phyloP scores from a whole-genome alignment of 2,113 vertebrate species.

The Siniperca chuatsi region DNA sequence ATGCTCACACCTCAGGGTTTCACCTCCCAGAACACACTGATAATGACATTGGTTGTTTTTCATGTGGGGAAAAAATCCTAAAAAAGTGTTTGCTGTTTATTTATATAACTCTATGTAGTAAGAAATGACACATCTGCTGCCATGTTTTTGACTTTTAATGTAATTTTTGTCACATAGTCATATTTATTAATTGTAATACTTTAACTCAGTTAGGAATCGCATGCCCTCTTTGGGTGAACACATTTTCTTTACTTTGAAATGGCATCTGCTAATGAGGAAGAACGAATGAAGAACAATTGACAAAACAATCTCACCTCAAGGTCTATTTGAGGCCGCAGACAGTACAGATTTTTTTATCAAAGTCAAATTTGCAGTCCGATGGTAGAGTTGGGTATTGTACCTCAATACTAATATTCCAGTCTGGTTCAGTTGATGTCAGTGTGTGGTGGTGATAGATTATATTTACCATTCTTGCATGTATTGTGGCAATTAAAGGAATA shows the following conservation, averaged over 20 bases:
- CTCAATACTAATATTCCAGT: too few species aligned
- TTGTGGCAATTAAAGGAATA: too few species aligned
- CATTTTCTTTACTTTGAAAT: neutral
- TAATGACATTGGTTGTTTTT: neutral
- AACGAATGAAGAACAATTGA: neutral
- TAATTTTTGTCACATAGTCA: neutral
- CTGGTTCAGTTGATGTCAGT: too few species aligned
- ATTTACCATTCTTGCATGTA: too few species aligned
- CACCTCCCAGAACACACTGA: conserved; percentile 31
- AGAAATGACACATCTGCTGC: neutral
- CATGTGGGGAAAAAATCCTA: too few species aligned
- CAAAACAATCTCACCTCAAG: neutral
- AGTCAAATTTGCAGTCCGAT: too few species aligned
- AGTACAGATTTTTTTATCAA: too few species aligned
- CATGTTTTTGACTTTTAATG: neutral
- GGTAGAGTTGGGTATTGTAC: too few species aligned
- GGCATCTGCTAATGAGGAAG: too few species aligned
- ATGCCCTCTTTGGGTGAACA: too few species aligned
- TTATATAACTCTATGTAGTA: too few species aligned
- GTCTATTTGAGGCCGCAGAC: neutral
- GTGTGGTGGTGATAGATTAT: too few species aligned
- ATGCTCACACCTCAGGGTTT: conserved; percentile 32
- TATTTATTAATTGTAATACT: neutral
- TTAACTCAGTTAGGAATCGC: neutral
- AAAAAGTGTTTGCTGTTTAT: neutral